Percentiles rank a stretch among this genome's conserved stretches.
These are phyloP conservation scores for Lasioglossum villosulum DNA, from an alignment of 2,888 invertebrate genomes.

Conservation along the genomic window DNA sequence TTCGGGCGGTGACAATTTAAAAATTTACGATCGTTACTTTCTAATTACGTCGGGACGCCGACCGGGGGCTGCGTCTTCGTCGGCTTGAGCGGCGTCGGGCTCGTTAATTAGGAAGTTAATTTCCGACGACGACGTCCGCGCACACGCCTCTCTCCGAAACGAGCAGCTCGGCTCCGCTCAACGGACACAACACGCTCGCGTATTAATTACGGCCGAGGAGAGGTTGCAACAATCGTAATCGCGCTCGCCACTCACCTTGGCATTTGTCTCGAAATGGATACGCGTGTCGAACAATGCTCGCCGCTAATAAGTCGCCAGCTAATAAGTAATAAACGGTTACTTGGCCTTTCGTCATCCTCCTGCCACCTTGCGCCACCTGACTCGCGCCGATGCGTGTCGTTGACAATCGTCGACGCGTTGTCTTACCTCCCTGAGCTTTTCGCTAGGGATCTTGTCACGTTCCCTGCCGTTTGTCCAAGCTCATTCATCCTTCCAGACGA, in stretches of 20 bases:
- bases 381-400: not conserved
- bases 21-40: conserved; percentile 57
- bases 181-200: conserved; percentile 46
- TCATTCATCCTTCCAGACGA: not conserved
- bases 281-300: conserved; percentile 77
- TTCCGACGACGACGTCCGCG: conserved; percentile 33
- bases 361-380: conserved; percentile 32
- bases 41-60: conserved; percentile 41
- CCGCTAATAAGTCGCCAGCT: conserved; percentile 77
- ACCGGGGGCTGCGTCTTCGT: conserved; percentile 28
- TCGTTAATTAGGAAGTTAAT: conserved; percentile 67
- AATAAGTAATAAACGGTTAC: conserved; percentile 64
- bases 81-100: conserved; percentile 28
- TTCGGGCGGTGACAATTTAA: conserved; percentile 31
- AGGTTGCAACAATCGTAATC: conserved; percentile 69
- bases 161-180: not conserved
- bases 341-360: conserved; percentile 36
- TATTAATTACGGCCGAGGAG: conserved; percentile 74
- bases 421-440: not conserved
- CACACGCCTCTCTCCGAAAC: conserved; percentile 16
- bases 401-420: not conserved
- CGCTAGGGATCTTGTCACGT: not conserved
- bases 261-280: conserved; percentile 80
- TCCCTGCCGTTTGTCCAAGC: not conserved
- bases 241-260: conserved; percentile 75